Percentiles rank a stretch among this genome's conserved stretches.
phyloP scores from a whole-genome alignment of 2,888 invertebrate genomes.

The Serrognathus titanus region DNA sequence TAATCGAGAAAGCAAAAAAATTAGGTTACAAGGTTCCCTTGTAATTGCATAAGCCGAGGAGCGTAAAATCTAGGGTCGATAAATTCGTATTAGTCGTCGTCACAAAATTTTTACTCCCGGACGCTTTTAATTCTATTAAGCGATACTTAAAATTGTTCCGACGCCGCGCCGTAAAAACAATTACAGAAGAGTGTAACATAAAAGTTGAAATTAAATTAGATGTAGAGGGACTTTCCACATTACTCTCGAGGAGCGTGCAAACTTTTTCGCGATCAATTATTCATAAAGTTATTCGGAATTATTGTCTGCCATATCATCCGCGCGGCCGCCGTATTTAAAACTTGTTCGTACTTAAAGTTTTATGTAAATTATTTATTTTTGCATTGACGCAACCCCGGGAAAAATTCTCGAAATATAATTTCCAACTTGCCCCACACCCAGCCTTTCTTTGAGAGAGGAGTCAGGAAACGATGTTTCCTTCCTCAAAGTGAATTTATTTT shows the following conservation, averaged over 20 bases:
- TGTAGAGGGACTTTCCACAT: background rate
- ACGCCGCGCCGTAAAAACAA: background rate
- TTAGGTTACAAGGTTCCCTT: background rate
- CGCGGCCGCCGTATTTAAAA: background rate
- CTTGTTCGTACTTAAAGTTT: background rate
- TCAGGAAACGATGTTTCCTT: no score
- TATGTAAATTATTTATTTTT: no score
- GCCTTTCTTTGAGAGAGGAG: no score
- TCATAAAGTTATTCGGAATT: background rate
- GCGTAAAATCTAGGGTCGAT: background rate
- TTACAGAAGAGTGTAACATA: background rate
- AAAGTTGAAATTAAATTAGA: slow-evolving; percentile 1
- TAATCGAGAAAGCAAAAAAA: no score
- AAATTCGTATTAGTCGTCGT: background rate
- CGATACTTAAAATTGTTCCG: background rate
- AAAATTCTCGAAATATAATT: no score
- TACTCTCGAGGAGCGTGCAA: background rate
- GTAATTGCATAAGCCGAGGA: background rate
- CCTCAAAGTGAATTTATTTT: no score
- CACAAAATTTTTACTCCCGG: background rate
- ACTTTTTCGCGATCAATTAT: background rate
- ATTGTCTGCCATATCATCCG: background rate
- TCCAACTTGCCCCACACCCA: no score
- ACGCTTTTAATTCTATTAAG: background rate
- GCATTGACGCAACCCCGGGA: no score